phyloP scores from a whole-genome alignment of 1,140 invertebrate genomes.

The Drosophila miranda region DNA sequence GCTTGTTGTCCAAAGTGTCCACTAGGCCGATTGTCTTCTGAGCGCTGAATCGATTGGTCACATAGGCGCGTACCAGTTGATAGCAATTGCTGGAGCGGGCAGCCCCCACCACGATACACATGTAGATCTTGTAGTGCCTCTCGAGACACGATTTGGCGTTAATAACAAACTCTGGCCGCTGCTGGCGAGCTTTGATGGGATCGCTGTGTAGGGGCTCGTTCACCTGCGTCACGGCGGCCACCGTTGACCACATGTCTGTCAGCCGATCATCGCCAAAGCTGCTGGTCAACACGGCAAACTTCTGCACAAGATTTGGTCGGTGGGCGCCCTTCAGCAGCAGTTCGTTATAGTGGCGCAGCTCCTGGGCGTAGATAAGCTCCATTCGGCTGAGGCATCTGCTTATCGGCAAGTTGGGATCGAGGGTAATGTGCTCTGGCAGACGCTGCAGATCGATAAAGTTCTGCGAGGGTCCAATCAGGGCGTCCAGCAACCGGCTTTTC shows the following conservation, averaged over 20 bases:
- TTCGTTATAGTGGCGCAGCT: slow-evolving; percentile 93
- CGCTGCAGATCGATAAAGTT: slow-evolving; percentile 90
- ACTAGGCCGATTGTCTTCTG: slow-evolving; percentile 86
- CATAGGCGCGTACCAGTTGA: slow-evolving; percentile 92
- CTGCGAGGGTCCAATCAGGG: slow-evolving; percentile 92
- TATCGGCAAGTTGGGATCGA: slow-evolving; percentile 83
- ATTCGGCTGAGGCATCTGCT: slow-evolving; percentile 78
- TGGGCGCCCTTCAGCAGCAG: slow-evolving; percentile 87
- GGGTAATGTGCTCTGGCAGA: slow-evolving; percentile 86
- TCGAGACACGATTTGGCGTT: slow-evolving; percentile 93
- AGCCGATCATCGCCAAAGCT: slow-evolving; percentile 93
- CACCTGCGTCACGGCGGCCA: slow-evolving; percentile 80
- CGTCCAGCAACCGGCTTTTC: slow-evolving; percentile 93
- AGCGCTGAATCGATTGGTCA: slow-evolving; percentile 85
- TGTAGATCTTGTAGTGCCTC: slow-evolving; percentile 92
- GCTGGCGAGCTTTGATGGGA: slow-evolving; percentile 87
- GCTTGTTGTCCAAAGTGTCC: slow-evolving; percentile 90
- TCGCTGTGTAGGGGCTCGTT: slow-evolving; percentile 85
- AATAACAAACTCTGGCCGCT: slow-evolving; percentile 87
- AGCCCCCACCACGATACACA: slow-evolving; percentile 90
- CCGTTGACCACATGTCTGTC: slow-evolving; percentile 94
- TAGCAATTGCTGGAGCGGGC: slow-evolving; percentile 93
- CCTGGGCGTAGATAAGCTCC: slow-evolving; percentile 93
- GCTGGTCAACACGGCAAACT: slow-evolving; percentile 88
- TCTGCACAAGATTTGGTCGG: slow-evolving; percentile 89